These are phyloP conservation scores for Camponotus pennsylvanicus DNA, from an alignment of 1,140 invertebrate species.

Conservation along the genomic window DNA sequence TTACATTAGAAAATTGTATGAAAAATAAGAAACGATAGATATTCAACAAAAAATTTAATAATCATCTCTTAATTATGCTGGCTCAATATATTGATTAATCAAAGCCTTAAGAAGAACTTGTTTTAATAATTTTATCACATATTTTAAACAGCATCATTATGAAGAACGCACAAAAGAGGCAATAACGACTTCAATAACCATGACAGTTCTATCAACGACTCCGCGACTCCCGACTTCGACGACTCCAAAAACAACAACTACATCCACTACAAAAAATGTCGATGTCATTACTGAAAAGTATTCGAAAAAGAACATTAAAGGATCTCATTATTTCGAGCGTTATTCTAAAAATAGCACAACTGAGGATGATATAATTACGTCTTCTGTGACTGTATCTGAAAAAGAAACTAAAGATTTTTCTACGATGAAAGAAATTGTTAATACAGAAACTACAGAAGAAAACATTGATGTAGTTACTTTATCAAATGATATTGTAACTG, in stretches of 20 bases:
- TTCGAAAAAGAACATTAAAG: constrained; percentile 20
- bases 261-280: background rate
- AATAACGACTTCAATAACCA: background rate
- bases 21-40: background rate
- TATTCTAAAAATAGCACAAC: constrained; percentile 28
- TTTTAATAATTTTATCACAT: constrained; percentile 1
- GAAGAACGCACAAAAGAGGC: background rate
- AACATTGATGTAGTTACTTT: background rate
- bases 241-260: background rate
- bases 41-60: no score
- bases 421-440: background rate
- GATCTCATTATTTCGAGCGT: background rate
- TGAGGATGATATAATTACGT: background rate
- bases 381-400: background rate
- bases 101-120: background rate
- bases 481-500: background rate
- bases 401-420: background rate
- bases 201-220: background rate
- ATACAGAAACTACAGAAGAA: background rate
- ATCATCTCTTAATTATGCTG: background rate
- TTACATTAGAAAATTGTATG: background rate
- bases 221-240: background rate
- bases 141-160: constrained; percentile 12
- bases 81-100: background rate
- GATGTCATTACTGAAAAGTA: constrained; percentile 4